Conservation (phyloP, 2,113 vertebrate species). For the Vulpes ferrilata region DNA sequence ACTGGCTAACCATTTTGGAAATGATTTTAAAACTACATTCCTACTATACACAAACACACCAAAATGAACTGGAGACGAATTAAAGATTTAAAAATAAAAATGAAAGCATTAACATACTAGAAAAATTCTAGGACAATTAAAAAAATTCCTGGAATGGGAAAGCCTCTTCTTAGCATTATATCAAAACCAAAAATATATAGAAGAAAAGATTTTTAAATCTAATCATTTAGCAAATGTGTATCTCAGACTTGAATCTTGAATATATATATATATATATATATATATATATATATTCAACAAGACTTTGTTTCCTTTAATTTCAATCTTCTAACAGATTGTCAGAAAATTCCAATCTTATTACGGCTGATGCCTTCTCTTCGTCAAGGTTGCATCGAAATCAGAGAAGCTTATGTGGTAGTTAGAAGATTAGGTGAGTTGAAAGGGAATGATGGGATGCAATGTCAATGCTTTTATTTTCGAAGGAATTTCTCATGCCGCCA, state of each 20-base stretch:
- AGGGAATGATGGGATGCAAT: neutral
- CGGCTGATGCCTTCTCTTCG: neutral
- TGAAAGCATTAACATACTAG: neutral
- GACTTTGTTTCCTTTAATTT: constrained; percentile 15
- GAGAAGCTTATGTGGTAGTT: neutral
- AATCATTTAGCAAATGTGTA: neutral
- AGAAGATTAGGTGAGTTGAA: neutral
- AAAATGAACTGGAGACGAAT: constrained; percentile 21
- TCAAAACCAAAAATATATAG: constrained; percentile 22
- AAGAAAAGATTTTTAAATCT: neutral
- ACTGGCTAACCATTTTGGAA: neutral
- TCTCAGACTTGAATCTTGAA: neutral
- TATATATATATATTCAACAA: neutral
- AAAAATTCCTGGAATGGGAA: neutral
- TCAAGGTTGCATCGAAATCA: neutral
- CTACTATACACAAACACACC: neutral
- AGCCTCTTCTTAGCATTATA: neutral
- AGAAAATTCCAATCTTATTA: neutral
- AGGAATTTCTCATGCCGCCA: neutral
- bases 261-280: neutral
- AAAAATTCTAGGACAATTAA: neutral
- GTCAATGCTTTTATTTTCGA: neutral
- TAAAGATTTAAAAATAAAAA: constrained; percentile 41
- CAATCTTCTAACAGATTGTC: neutral
- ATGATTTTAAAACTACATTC: constrained; percentile 13